Evolutionary conservation across 2,797 vertebrate genomes (phyloP), one percentile per base, ranked within the genome.

Genomic region (Thunnus albacares): DNA sequence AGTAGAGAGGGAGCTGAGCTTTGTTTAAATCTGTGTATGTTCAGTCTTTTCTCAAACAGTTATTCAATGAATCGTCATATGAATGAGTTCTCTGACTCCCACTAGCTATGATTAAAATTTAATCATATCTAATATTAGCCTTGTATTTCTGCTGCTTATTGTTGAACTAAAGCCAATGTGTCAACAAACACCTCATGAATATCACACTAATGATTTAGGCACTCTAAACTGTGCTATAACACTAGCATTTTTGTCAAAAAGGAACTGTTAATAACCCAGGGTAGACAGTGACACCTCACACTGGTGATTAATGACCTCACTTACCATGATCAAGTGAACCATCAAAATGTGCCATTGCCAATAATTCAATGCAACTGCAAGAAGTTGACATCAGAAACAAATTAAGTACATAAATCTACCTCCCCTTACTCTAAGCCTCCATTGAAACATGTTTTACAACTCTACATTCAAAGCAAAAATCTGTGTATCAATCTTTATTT

Each of bases 251-350:
- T 80, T 22, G 11, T 56, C 68, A 67, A 90, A 94, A 83, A 68
- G 84, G 84, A 84, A 62, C 60, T 89, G 88, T 92, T 94, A 86
- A 67, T 87, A 89, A 86, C 80, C 82, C 30, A 6, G 80, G 88
- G 61, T 71, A 87, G 90, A 30, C 6, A 66, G 76, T 93, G 91
- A 92, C 94, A 95, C 84, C 85, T 53, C 18, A 71, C 79, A 73
- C 62, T 26, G 6, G 11, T 95, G 96, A 97, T 96, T 91, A 94
- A 97, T 95, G 94, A 89, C 77, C 61, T 80, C 63, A 87, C 89
- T 94, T 91, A 83, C 87, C 15, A 2, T 74, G 91, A 94, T 89
- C 91, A 93, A 95, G 93, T 92, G 64, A 86, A 85, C 84, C 80
- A 79, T 90, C 84, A 85, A 85, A 90, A 83, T 57, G 77, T 84